These are phyloP conservation scores for Syrista parreyssii DNA, from an alignment of 2,888 invertebrate species.

Conservation along the genomic window DNA sequence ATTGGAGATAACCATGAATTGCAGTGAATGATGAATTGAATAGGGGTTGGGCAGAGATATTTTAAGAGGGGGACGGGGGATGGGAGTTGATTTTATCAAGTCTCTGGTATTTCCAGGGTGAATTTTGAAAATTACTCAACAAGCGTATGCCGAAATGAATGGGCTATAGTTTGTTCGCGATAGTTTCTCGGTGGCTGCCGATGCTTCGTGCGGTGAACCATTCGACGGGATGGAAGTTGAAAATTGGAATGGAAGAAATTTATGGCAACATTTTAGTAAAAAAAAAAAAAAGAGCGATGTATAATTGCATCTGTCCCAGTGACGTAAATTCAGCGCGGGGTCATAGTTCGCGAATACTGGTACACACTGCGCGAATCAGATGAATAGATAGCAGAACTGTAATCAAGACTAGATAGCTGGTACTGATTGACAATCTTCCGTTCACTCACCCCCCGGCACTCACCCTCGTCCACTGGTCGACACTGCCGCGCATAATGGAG, in stretches of 20 bases:
- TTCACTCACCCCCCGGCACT: neutral
- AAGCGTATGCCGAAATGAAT: neutral
- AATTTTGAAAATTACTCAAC: neutral
- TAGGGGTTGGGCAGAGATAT: conserved; percentile 6
- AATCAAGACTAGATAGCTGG: conserved; percentile 55
- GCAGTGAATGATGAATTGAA: conserved; percentile 17
- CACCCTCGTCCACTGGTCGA: neutral
- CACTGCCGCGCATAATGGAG: conserved; percentile 27
- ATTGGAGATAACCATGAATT: conserved; percentile 36
- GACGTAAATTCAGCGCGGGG: neutral
- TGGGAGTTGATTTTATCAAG: neutral
- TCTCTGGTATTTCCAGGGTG: neutral
- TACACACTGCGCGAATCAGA: conserved; percentile 14
- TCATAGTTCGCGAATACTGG: neutral
- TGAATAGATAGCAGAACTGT: conserved; percentile 34
- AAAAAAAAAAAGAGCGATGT: neutral
- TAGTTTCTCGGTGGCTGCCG: neutral
- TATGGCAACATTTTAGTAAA: neutral
- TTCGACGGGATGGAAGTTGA: neutral
- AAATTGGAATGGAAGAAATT: neutral
- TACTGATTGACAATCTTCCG: conserved; percentile 59
- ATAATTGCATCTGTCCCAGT: neutral
- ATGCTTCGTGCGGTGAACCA: neutral
- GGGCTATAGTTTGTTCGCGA: neutral
- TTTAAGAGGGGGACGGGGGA: neutral